Percentiles rank a stretch among this genome's conserved stretches.
These are phyloP conservation scores for Ammodytes dubius DNA, from an alignment of 2,113 vertebrate species.

Conservation along the genomic window DNA sequence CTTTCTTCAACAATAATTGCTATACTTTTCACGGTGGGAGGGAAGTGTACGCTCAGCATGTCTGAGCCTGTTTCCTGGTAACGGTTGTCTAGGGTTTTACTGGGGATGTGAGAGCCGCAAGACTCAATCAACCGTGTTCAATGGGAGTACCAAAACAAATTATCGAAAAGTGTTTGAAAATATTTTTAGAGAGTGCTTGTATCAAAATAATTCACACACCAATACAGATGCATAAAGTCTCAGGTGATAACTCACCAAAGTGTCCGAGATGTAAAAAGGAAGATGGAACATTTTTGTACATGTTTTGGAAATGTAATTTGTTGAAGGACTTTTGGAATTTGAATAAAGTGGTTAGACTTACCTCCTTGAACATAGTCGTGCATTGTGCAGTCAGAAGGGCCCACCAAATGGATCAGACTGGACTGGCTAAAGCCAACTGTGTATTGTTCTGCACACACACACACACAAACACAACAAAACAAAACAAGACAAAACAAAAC, in stretches of 20 bases:
- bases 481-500: too few relatives aligned
- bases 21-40: too few relatives aligned
- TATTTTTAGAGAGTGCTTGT: too few relatives aligned
- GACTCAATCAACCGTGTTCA: background rate
- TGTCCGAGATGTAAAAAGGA: too few relatives aligned
- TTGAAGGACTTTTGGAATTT: too few relatives aligned
- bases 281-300: too few relatives aligned
- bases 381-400: constrained; percentile 93
- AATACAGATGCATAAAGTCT: too few relatives aligned
- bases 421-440: constrained; percentile 96
- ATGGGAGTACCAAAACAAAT: background rate
- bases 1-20: background rate
- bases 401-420: constrained; percentile 95
- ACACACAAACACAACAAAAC: constrained; percentile 6
- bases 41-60: background rate
- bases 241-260: too few relatives aligned
- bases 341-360: constrained; percentile 71
- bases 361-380: constrained; percentile 94
- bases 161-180: background rate
- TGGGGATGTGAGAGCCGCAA: too few relatives aligned
- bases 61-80: background rate
- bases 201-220: too few relatives aligned
- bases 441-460: constrained; percentile 85
- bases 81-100: background rate
- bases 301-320: too few relatives aligned